These are phyloP conservation scores for Mactromeris polynyma DNA, from an alignment of 2,888 invertebrate species.

Conservation along the genomic window DNA sequence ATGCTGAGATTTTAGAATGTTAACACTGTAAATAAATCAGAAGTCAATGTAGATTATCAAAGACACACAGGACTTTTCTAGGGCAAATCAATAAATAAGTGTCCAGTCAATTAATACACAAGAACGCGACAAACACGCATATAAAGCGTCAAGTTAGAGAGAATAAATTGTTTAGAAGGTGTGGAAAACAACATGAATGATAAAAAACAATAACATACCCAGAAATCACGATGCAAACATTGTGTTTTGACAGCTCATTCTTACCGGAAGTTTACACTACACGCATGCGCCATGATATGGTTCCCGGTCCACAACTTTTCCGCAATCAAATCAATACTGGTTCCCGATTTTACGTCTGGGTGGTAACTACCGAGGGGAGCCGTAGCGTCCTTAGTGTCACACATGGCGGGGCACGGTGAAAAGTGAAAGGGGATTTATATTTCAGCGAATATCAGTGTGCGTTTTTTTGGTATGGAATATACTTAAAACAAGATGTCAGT, in stretches of 20 bases:
- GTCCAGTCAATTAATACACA: not conserved
- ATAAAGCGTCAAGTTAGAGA: not conserved
- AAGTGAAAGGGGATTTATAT: slow-evolving; percentile 49
- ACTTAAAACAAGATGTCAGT: slow-evolving; percentile 68
- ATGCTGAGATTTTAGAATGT: not conserved
- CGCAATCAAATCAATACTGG: slow-evolving; percentile 12
- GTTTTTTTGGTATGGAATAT: slow-evolving; percentile 42
- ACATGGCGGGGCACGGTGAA: slow-evolving; percentile 74
- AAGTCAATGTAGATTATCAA: not conserved
- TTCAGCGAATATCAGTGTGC: not conserved
- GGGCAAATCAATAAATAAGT: not conserved
- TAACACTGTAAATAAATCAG: not conserved
- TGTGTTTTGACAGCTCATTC: slow-evolving; percentile 44
- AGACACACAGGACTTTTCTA: not conserved
- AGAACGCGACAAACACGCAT: not conserved
- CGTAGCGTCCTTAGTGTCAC: slow-evolving; percentile 74
- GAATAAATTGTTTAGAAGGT: not conserved
- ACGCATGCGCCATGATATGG: slow-evolving; percentile 28
- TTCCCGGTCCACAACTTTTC: not conserved
- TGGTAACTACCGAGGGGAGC: slow-evolving; percentile 47
- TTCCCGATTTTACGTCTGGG: slow-evolving; percentile 4
- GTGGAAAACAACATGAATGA: not conserved
- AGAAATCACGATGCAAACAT: slow-evolving; percentile 19
- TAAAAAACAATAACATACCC: not conserved
- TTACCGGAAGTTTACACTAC: slow-evolving; percentile 26